Base-by-base conservation (phyloP, 2,113 vertebrate species). In the Cyphomyrus plagiostoma region DNA sequence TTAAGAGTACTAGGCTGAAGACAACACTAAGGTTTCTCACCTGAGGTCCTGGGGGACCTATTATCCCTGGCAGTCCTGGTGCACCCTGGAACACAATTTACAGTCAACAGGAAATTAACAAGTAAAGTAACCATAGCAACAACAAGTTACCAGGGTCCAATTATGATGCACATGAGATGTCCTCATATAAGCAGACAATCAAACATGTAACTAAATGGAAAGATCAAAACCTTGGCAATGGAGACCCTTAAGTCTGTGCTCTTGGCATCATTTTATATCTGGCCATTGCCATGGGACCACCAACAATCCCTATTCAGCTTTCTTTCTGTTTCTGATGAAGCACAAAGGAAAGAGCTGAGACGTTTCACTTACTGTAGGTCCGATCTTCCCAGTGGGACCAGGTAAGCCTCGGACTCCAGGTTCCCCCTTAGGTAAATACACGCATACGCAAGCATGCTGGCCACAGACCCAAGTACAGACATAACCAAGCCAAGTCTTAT, bases 41-140 rank as follows among this genome's bases (percentile, higher is more conserved):
- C 96, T 96, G 96, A 83, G 94, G 93, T 77, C 97, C 97, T 0
- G 91, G 92, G 88, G 92, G 92, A 0, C 97, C 97, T 84, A 93
- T 95, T 19, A 96, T 95, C 89, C 97, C 97, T 0, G 92, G 90
- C 42, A 93, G 89, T 77, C 97, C 97, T 26, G 92, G 88, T n/a
- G 91, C 91, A 90, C 97, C 97, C 97, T 98, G 91, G 3, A 91
- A 88, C 88, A 91, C 53, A 49, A 88, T 87, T 56, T 15, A 42
- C 35, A 82, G 42, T 84, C 45, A 84, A 48, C 82, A 84, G 45
- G 82, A 46, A 84, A 84, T 84, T 11, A 84, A 84, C 82, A 23
- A 46, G 82, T 21, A 80, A 77, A 77, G 70, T 39, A 39, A 42
- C 15, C 35, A 42, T 8, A 80, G 35, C 74, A 80, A 42, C 70